These are phyloP conservation scores for Leptothorax acervorum DNA, from an alignment of 2,888 invertebrate species.

Conservation along the genomic window DNA sequence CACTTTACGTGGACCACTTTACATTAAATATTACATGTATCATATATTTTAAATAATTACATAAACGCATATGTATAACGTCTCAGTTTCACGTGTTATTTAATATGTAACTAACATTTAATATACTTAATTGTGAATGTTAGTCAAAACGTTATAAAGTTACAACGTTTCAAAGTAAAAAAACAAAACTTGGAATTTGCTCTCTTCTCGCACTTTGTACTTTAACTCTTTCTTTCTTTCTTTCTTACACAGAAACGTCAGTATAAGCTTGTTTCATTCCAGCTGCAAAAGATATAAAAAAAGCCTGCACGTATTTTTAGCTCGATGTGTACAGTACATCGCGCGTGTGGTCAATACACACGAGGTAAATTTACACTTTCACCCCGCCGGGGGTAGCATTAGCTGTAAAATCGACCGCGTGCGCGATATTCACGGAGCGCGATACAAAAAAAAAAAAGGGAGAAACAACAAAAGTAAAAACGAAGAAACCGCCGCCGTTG, in stretches of 20 bases:
- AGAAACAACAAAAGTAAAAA: neutral
- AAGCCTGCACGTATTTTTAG: neutral
- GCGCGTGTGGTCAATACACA: conserved; percentile 5
- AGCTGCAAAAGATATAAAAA: neutral
- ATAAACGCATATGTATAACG: neutral
- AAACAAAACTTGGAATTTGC: neutral
- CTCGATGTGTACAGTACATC: neutral
- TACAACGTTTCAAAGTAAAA: neutral
- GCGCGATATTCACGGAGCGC: neutral
- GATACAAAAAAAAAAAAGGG: neutral
- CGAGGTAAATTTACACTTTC: conserved; percentile 9
- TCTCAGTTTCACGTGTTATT: neutral
- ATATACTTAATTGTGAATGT: neutral
- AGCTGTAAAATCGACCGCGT: neutral
- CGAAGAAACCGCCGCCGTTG: neutral
- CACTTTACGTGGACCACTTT: too few species aligned
- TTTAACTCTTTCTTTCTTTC: neutral
- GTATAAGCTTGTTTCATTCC: neutral
- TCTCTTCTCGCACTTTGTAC: neutral
- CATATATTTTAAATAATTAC: too few species aligned
- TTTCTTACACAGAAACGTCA: neutral
- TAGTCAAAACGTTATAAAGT: neutral
- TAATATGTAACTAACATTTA: neutral
- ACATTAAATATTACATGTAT: neutral
- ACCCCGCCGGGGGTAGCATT: neutral